Conservation (phyloP, 2,888 invertebrate genomes). For the Autographa gamma region DNA sequence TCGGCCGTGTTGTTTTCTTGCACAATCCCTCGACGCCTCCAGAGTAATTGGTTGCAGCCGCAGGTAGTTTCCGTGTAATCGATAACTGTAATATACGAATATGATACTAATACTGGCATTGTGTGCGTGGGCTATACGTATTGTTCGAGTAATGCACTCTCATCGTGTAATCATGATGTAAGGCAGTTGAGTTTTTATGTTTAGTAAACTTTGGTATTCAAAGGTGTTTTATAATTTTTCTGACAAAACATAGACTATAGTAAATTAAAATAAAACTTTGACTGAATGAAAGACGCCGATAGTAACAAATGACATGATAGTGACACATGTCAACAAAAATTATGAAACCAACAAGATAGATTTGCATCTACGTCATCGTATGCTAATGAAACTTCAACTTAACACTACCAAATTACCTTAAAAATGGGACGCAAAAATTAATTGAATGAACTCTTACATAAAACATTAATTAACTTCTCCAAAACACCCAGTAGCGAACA, state of each 20-base stretch:
- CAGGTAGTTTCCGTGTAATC: conserved; percentile 63
- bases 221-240: background rate
- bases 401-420: background rate
- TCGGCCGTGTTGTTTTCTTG: conserved; percentile 72
- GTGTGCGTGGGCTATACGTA: conserved; percentile 20
- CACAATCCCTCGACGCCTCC: conserved; percentile 70
- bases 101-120: conserved; percentile 31
- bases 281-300: background rate
- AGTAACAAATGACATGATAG: background rate
- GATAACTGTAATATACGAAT: conserved; percentile 55
- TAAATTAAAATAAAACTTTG: background rate
- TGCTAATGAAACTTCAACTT: conserved; percentile 1
- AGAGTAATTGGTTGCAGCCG: conserved; percentile 62
- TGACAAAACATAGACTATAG: background rate
- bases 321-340: background rate
- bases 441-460: background rate
- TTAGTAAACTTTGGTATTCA: background rate
- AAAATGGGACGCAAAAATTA: background rate
- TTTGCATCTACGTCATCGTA: background rate
- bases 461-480: conserved; percentile 3
- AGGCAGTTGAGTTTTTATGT: background rate
- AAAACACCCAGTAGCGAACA: conserved; percentile 11
- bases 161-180: conserved; percentile 23
- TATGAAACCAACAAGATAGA: background rate
- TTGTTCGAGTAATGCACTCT: conserved; percentile 35